Evolutionary conservation across 2,113 vertebrate species (phyloP).

Genomic region (Myrmecobius fasciatus): DNA sequence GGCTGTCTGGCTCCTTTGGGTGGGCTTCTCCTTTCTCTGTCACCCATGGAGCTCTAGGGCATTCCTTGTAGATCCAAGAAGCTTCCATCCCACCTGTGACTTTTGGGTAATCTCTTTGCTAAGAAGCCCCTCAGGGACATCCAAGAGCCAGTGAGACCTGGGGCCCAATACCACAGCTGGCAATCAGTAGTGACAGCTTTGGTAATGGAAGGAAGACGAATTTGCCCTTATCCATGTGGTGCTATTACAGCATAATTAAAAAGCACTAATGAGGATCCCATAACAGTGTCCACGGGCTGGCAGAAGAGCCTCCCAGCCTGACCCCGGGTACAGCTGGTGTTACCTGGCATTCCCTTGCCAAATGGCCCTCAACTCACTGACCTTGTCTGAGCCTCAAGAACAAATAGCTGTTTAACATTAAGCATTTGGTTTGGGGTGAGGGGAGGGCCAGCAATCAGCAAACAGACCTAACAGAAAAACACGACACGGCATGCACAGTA

Average conservation of each 20-base stretch:
- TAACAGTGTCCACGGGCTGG: not conserved
- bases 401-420: not conserved
- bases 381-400: not conserved
- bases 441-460: not conserved
- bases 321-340: not conserved
- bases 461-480: not conserved
- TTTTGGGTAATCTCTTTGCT: not conserved
- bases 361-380: not conserved
- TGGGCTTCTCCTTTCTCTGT: not conserved
- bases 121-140: not conserved
- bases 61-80: not conserved
- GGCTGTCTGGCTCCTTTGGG: not conserved
- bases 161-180: not conserved
- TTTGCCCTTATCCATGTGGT: accelerated
- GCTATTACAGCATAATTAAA: conserved; percentile 12
- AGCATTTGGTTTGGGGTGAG: not conserved
- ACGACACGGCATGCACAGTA: not conserved
- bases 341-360: not conserved
- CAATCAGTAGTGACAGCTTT: not conserved
- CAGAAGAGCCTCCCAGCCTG: not conserved
- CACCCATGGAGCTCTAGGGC: not conserved
- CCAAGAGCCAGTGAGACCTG: not conserved
- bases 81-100: not conserved
- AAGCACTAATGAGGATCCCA: accelerated
- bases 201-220: conserved; percentile 41